These are phyloP conservation scores for Porphyrio hochstetteri DNA, from an alignment of 2,113 vertebrate species.

Conservation along the genomic window DNA sequence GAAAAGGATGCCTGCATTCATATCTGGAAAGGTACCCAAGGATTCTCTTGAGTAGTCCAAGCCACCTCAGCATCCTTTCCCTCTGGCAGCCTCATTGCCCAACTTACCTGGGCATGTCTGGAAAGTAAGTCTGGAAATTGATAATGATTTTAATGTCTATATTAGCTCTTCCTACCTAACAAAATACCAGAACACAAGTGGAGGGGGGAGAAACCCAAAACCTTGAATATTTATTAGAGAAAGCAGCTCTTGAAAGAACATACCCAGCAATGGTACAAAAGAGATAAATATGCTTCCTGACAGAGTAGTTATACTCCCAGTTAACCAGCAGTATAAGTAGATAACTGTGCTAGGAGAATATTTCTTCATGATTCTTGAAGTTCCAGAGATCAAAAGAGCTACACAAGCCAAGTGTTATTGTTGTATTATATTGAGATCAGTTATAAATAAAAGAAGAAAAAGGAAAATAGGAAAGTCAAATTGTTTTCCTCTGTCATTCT, in stretches of 20 bases:
- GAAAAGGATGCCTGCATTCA: not conserved
- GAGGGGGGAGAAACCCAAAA: accelerated
- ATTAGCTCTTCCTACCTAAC: not conserved
- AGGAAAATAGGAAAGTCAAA: not conserved
- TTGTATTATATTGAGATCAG: constrained; percentile 12
- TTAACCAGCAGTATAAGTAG: not conserved
- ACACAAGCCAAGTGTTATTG: not conserved
- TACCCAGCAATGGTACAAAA: not conserved
- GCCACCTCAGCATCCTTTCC: not conserved
- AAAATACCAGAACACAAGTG: not conserved
- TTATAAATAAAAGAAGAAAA: constrained; percentile 33
- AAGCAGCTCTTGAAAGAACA: not conserved
- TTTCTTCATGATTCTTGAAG: not conserved
- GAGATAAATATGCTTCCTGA: not conserved
- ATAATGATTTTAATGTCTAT: not conserved
- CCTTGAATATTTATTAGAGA: not conserved
- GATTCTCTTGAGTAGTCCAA: accelerated
- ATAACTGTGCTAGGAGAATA: not conserved
- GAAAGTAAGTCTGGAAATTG: not conserved
- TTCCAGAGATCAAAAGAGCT: constrained; percentile 46
- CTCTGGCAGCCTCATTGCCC: not conserved
- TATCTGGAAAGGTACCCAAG: not conserved
- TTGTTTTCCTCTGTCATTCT: constrained; percentile 50
- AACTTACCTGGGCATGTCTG: not conserved
- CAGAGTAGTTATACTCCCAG: not conserved